Base-by-base conservation (phyloP, 1,140 invertebrate genomes). In the Acromyrmex charruanus region DNA sequence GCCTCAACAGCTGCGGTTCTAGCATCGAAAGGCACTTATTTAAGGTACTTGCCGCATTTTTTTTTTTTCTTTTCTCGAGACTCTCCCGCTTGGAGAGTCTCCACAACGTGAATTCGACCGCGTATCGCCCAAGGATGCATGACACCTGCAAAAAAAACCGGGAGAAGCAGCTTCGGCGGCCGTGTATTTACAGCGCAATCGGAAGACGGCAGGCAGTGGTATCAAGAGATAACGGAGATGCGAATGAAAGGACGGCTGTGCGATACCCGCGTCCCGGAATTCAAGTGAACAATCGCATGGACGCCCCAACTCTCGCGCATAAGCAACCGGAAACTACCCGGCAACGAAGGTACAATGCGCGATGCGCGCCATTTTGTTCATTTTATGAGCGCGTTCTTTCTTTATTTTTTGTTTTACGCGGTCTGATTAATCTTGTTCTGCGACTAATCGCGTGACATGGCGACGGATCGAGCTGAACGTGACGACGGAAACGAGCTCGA, bases 301-400 rank as follows among this genome's bases (percentile, higher is more conserved):
- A 9, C 90, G 16, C 14, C 18, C 1, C 21, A 92, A 94, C 91
- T 90, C 91, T 3, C 21, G 21, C 25, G 16, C 6, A 92, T 92
- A 93, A 94, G 92, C 93, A 95, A 93, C 90, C 93, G 94, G 92
- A 95, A 94, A 90, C 89, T 87, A 91, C 88, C 86, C 80, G 87
- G 92, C 90, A 82, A 93, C 89, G 92, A 88, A 93, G 92, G 92
- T 93, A 61, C 31, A 18, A 10, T 10, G 21, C 25, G 58, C 18
- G 18, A n/a, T 51, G 28, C 9, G 51, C 28, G 28, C 31, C 35
- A 51, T 31, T 59, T 71, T 39, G 18, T 59, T 39, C 21, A 49
- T 28, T 69, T 51, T 16, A 35, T 44, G 39, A 69, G n/a, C 66
- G 66, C 66, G 49, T 61, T 59, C 53, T 21, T 7, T 61, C 66